phyloP scores from a whole-genome alignment of 2,797 vertebrate species.

The Vultur gryphus region DNA sequence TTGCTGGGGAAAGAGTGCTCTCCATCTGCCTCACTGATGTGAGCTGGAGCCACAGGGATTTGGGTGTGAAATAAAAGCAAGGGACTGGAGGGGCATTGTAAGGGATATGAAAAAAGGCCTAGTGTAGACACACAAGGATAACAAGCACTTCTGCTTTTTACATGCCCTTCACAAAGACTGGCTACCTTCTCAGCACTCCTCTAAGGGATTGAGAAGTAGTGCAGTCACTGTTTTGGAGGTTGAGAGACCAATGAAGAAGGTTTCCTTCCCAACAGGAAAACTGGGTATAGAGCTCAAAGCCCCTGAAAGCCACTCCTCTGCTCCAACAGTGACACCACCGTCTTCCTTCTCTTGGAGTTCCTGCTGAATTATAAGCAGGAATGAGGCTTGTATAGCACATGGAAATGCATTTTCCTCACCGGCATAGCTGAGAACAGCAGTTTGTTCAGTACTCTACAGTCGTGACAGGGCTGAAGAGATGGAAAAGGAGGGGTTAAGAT shows the following conservation, averaged over 20 bases:
- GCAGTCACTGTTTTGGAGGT: background rate
- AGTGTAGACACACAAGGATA: background rate
- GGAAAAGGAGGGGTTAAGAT: background rate
- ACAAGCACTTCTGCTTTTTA: background rate
- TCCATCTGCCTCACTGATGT: background rate
- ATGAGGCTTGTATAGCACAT: background rate
- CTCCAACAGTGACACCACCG: background rate
- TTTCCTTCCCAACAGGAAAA: background rate
- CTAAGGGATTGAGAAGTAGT: background rate
- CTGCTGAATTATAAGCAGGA: background rate
- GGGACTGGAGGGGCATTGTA: background rate
- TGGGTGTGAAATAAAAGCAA: background rate
- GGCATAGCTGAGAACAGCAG: background rate
- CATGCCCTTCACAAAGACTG: background rate
- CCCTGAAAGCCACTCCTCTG: background rate
- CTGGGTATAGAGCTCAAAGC: background rate
- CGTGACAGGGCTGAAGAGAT: background rate
- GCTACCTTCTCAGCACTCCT: background rate
- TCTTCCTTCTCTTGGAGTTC: background rate
- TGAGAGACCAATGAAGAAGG: background rate
- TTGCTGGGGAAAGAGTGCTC: background rate
- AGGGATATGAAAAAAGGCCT: background rate
- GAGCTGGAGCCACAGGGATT: background rate
- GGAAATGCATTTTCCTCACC: background rate
- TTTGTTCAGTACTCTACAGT: background rate